A percentile compares a stretch with the other conserved stretches of the same genome.
Evolutionary conservation across 2,797 vertebrate genomes (phyloP).

Genomic region (Phalanger gymnotis): DNA sequence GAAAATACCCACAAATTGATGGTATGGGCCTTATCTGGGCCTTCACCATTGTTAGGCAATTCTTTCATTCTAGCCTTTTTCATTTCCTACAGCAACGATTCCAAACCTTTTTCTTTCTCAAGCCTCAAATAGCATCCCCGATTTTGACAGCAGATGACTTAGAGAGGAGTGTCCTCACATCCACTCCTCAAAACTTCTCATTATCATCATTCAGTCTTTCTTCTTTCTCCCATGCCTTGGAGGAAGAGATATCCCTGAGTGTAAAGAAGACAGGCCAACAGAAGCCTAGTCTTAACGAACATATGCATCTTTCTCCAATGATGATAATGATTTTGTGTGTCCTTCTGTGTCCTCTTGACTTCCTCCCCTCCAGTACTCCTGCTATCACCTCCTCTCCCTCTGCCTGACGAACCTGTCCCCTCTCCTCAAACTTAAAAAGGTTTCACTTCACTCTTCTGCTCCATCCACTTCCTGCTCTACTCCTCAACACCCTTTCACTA

Average conservation of each 20-base stretch:
- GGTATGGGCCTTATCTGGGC: neutral
- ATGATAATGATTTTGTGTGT: neutral
- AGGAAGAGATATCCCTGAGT: neutral
- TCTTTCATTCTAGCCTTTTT: neutral
- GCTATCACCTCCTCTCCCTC: neutral
- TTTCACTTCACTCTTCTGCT: neutral
- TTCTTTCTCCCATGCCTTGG: neutral
- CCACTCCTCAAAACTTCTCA: neutral
- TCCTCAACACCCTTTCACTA: neutral
- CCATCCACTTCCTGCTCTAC: neutral
- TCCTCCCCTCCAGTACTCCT: neutral
- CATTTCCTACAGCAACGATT: neutral
- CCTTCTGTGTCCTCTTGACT: neutral
- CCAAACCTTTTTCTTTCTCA: neutral
- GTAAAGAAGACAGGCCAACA: neutral
- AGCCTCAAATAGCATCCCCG: neutral
- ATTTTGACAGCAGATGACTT: neutral
- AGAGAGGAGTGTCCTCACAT: neutral
- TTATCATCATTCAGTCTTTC: neutral
- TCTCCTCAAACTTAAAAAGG: neutral
- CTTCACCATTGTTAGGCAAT: neutral
- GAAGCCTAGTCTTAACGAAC: neutral
- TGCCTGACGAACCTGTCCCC: neutral
- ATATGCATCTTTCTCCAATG: neutral
- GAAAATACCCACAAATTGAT: neutral